Conservation (phyloP, 2,113 vertebrate genomes). For the Zosterops pallidus region DNA sequence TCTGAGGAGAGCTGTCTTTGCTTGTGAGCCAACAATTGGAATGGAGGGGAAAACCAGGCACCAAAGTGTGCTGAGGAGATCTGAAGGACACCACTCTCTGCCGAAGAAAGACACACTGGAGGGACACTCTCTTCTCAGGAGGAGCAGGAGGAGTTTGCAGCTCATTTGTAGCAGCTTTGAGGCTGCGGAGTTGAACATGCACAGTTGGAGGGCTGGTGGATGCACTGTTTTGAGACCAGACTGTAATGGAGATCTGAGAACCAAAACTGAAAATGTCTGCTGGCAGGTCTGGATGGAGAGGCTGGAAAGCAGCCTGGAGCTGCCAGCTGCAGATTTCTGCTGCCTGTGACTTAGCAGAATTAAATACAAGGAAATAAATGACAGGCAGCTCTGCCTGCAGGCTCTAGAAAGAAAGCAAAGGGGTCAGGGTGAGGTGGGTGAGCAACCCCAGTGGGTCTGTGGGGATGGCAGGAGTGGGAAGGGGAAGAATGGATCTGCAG, state of each 20-base stretch:
- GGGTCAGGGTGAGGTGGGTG: fast-evolving
- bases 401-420: neutral
- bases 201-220: constrained; percentile 25
- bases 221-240: neutral
- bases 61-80: neutral
- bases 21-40: neutral
- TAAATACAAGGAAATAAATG: neutral
- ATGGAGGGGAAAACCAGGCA: neutral
- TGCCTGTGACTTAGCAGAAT: constrained; percentile 24
- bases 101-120: neutral
- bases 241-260: constrained; percentile 55
- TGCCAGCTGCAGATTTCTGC: constrained; percentile 46
- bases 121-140: neutral
- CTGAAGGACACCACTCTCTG: neutral
- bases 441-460: neutral
- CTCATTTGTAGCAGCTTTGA: neutral
- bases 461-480: neutral
- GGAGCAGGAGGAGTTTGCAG: neutral
- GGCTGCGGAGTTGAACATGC: neutral
- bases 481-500: neutral
- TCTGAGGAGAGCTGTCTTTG: neutral
- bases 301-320: constrained; percentile 47
- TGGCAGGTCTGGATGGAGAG: constrained; percentile 28
- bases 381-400: neutral
- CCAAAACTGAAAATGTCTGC: constrained; percentile 56